Base-by-base conservation (phyloP, 2,888 invertebrate species). In the Eudasyphora cyanicolor region DNA sequence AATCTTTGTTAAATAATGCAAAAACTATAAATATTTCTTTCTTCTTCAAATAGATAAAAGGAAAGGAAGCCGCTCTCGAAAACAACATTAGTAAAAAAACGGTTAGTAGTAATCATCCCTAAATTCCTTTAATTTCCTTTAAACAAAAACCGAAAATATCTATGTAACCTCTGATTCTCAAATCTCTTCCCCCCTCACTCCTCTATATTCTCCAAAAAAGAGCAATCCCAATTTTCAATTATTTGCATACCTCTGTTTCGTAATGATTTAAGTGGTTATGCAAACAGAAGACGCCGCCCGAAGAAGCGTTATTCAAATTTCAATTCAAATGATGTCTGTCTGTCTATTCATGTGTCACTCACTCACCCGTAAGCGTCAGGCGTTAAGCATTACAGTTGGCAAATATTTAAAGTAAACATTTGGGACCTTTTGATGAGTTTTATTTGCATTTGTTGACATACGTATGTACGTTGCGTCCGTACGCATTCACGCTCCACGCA, bases 21-120 rank as follows among this genome's bases (percentile, higher is more conserved):
- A 82, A 73, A 73, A 57, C 64, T 32, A 42, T 17, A 73, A 51
- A 64, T 60, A 32, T 67, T 79, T 49, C 38, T 79, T 62, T 42
- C n/a, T n/a, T n/a, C n/a, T 54, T 54, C 19, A 24, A 60, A 79
- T n/a, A 84, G 79, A 82, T 82, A n/a, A 82, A 79, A 84, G 84
- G n/a, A 38, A 64, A 57, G 21, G 38, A 54, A n/a, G 62, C 82
- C 82, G 83, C 42, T 57, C 1, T 6, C 1, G 14, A 57, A 57
- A 57, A 57, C 21, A 19, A 38, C 32, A 57, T n/a, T n/a, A n/a
- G n/a, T n/a, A n/a, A n/a, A n/a, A n/a, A n/a, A 5, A 21, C n/a
- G 27, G 14, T 57, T 10, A 24, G 2, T 57, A 14, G 12, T 10
- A 57, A 57, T 27, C 57, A 57, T n/a, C 32, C 27, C 57, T 1